A percentile compares a stretch with the other conserved stretches of the same genome.
Evolutionary conservation across 2,888 invertebrate genomes (phyloP).

Genomic region (Stenotaenia linearis): DNA sequence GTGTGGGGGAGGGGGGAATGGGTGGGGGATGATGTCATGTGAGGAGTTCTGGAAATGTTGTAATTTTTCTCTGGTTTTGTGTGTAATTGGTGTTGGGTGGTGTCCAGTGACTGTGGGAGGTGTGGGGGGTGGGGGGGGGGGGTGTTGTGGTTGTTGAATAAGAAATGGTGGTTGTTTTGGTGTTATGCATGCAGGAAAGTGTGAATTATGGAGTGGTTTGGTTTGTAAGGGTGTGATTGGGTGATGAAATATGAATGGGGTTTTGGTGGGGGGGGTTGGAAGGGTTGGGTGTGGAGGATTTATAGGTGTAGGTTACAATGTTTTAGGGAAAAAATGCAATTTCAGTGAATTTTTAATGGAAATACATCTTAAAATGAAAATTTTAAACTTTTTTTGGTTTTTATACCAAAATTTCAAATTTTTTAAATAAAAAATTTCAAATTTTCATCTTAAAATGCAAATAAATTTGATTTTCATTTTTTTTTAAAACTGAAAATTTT

Average conservation of each 20-base stretch:
- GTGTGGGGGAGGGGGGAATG: background rate
- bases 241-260: background rate
- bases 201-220: background rate
- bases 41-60: background rate
- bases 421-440: too few relatives aligned
- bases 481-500: too few relatives aligned
- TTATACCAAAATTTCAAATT: too few relatives aligned
- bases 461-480: too few relatives aligned
- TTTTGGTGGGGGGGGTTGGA: background rate
- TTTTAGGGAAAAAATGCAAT: too few relatives aligned
- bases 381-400: too few relatives aligned
- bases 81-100: background rate
- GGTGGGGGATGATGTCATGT: background rate
- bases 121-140: too few relatives aligned
- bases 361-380: too few relatives aligned
- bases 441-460: too few relatives aligned
- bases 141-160: background rate
- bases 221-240: background rate
- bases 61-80: background rate
- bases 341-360: too few relatives aligned
- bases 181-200: background rate
- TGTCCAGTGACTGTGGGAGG: background rate
- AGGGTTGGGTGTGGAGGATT: background rate
- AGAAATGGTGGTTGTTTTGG: too few relatives aligned
- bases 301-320: too few relatives aligned